These are phyloP conservation scores for Neoniphon sammara DNA, from an alignment of 2,797 vertebrate genomes.

Conservation along the genomic window DNA sequence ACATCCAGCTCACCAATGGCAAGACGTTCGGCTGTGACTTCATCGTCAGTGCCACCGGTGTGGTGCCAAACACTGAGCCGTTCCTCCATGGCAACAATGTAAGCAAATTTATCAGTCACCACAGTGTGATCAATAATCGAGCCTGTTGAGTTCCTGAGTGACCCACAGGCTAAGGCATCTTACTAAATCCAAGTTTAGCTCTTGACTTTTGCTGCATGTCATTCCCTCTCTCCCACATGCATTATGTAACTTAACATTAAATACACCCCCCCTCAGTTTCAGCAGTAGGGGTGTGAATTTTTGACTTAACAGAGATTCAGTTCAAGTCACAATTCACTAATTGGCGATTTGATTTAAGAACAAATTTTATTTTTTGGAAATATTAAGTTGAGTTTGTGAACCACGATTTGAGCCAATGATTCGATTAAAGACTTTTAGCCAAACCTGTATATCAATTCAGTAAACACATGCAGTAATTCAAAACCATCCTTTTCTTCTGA, in stretches of 20 bases:
- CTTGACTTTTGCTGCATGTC: neutral
- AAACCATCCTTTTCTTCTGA: too few relatives aligned
- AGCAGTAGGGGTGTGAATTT: too few relatives aligned
- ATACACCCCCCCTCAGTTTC: too few relatives aligned
- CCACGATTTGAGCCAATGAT: too few relatives aligned
- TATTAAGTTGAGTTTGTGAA: too few relatives aligned
- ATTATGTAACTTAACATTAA: neutral
- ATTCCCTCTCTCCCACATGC: neutral
- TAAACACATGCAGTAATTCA: too few relatives aligned
- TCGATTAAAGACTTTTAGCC: too few relatives aligned
- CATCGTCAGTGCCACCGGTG: conserved; percentile 94
- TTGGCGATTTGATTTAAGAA: too few relatives aligned
- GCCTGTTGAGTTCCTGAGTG: neutral
- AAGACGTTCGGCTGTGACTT: conserved; percentile 93
- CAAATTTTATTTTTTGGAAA: too few relatives aligned
- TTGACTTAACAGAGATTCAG: too few relatives aligned
- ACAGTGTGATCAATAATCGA: neutral
- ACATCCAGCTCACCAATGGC: conserved; percentile 89
- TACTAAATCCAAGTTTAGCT: neutral
- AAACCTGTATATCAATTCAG: too few relatives aligned
- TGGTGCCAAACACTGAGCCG: conserved; percentile 88
- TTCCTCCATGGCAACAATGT: conserved; percentile 92
- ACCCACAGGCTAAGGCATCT: neutral
- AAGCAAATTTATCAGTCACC: conserved; percentile 62
- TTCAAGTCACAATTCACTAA: too few relatives aligned